These are phyloP conservation scores for Cyprinella venusta DNA, from an alignment of 2,797 vertebrate species.

Conservation along the genomic window DNA sequence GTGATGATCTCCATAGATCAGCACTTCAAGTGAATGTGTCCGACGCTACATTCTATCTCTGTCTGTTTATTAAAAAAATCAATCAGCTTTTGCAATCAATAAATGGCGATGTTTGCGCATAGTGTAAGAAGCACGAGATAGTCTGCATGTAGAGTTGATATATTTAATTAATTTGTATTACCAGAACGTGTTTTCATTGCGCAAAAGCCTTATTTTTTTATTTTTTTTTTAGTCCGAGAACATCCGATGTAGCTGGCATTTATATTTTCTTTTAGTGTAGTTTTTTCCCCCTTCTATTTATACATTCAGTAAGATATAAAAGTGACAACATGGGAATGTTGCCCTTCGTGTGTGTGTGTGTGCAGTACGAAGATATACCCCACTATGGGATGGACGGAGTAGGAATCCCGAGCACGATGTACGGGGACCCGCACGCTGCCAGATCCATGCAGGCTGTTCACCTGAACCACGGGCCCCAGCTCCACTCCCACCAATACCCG, in stretches of 20 bases:
- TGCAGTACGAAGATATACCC: constrained; percentile 98
- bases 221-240: not conserved
- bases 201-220: not conserved
- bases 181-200: constrained; percentile 1
- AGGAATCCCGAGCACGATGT: constrained; percentile 97
- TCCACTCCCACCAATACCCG: constrained; percentile 97
- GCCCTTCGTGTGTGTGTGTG: constrained; percentile 73
- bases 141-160: not conserved
- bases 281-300: not conserved
- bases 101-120: not conserved
- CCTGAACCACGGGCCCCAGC: constrained; percentile 96
- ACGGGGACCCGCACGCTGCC: constrained; percentile 96
- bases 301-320: constrained; percentile 19
- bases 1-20: constrained; percentile 4
- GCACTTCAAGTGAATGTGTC: constrained; percentile 1
- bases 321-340: constrained; percentile 50
- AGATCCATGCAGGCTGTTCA: constrained; percentile 98
- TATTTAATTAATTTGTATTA: not conserved
- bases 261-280: constrained; percentile 4
- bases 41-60: constrained; percentile 10
- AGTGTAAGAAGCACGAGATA: not conserved
- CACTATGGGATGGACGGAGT: constrained; percentile 99
- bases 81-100: not conserved
- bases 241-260: not conserved
- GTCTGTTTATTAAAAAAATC: not conserved